Base-by-base conservation (phyloP, 2,797 vertebrate genomes). In the Falco concolor region DNA sequence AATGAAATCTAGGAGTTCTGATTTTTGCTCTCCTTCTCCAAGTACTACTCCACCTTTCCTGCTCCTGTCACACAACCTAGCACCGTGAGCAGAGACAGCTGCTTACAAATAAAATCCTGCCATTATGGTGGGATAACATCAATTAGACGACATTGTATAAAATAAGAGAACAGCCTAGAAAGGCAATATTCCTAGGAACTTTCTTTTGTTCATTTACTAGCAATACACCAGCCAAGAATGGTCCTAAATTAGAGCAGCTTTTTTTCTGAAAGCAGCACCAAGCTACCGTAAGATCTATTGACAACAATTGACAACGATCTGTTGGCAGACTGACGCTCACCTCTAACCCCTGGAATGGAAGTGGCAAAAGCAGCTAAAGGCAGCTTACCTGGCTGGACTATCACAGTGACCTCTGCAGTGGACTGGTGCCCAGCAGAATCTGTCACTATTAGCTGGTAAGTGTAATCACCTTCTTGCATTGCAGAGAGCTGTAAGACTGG, bases 401-500 rank as follows among this genome's bases (percentile, higher is more conserved):
- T 99, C 59, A 99, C 99, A 1, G 99, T 99, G 98, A 99, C 99
- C 87, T 99, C 98, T 25, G 98, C 98, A 0, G 99, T 99, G 96
- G 98, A 98, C 95, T 99, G 99, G 96, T 99, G 99, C 84, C 99
- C 99, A 30, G 98, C 97, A 1, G 99, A 99, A 97, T 99, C 99
- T 0, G 98, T 99, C 92, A 99, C 99, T 3, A 98, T 99, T 65
- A 99, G 98, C 97, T 99, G 98, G 96, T 99, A 99, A 75, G 99
- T 99, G 94, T 99, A 99, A 97, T 99, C 99, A 59, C 99, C 99
- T 97, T 99, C 99, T 96, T 99, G 98, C 99, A 99, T 98, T 13
- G 99, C 99, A 12, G 99, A 99, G 68, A 99, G 98, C 98, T 99
- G 99, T 53, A 99, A 97, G 73, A 96, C 98, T 2, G 99, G 98